phyloP scores from a whole-genome alignment of 2,888 invertebrate genomes.

The Mactromeris polynyma region DNA sequence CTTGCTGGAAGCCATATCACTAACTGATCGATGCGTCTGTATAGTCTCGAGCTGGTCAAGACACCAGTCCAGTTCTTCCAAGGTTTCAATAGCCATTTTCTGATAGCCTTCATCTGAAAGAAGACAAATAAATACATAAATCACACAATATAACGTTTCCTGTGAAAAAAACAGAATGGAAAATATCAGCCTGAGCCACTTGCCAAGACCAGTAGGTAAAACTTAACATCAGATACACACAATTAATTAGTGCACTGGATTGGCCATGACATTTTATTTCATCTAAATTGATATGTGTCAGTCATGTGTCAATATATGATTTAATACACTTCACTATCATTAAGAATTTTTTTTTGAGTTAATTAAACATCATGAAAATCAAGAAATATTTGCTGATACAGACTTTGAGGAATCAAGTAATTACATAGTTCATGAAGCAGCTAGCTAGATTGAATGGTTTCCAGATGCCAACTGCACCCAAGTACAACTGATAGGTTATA shows the following conservation, averaged over 20 bases:
- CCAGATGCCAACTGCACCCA: not conserved
- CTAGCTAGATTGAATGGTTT: not conserved
- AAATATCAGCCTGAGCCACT: too few species aligned
- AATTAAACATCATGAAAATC: not conserved
- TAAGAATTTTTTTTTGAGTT: not conserved
- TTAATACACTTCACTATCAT: not conserved
- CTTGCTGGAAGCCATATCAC: slow-evolving; percentile 99
- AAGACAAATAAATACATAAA: not conserved
- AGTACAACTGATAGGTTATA: not conserved
- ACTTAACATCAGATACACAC: too few species aligned
- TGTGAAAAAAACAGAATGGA: too few species aligned
- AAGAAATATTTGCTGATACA: not conserved
- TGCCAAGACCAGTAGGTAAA: too few species aligned
- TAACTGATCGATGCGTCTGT: slow-evolving; percentile 99
- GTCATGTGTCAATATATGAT: not conserved
- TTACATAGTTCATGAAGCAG: not conserved
- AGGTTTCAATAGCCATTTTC: slow-evolving; percentile 97
- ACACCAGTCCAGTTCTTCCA: slow-evolving; percentile 99
- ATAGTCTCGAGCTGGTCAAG: slow-evolving; percentile 99
- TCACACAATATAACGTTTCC: too few species aligned
- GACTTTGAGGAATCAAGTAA: not conserved
- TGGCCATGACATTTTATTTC: not conserved
- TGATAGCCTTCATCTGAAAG: slow-evolving; percentile 94
- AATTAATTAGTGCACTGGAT: not conserved
- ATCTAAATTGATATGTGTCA: not conserved